Evolutionary conservation across 1,140 invertebrate genomes (phyloP).

Genomic region (Drosophila insularis): DNA sequence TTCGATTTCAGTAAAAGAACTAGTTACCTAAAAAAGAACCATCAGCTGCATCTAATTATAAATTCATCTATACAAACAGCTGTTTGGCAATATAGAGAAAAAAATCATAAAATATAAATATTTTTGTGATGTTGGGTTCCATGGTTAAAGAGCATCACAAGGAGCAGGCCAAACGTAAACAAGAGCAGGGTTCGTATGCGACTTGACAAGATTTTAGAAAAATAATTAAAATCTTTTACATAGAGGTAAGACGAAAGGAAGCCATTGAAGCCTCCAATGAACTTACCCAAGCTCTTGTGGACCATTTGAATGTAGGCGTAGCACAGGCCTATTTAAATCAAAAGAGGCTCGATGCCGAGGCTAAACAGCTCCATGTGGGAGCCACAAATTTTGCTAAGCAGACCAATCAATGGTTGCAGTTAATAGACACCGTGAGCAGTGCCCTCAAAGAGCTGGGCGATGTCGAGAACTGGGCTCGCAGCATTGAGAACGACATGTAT

Average conservation of each 20-base stretch:
- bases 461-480: slow-evolving; percentile 98
- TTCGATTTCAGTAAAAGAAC: neutral
- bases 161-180: slow-evolving; percentile 89
- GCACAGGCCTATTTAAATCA: slow-evolving; percentile 99
- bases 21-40: neutral
- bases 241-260: slow-evolving; percentile 89
- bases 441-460: slow-evolving; percentile 98
- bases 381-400: slow-evolving; percentile 97
- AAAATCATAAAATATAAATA: slow-evolving; percentile 11
- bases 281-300: slow-evolving; percentile 96
- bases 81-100: slow-evolving; percentile 26
- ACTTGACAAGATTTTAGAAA: neutral
- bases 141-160: slow-evolving; percentile 94
- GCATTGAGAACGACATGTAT: slow-evolving; percentile 98
- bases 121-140: slow-evolving; percentile 90
- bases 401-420: slow-evolving; percentile 96
- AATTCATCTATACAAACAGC: slow-evolving; percentile 32
- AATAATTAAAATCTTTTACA: neutral
- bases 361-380: slow-evolving; percentile 97
- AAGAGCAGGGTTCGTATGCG: slow-evolving; percentile 88
- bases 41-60: neutral
- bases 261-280: slow-evolving; percentile 95
- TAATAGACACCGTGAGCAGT: slow-evolving; percentile 97
- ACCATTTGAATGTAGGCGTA: slow-evolving; percentile 98
- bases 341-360: slow-evolving; percentile 97